Percentiles rank a stretch among this genome's conserved stretches.
phyloP scores from a whole-genome alignment of 2,797 vertebrate genomes.

The Parambassis ranga region DNA sequence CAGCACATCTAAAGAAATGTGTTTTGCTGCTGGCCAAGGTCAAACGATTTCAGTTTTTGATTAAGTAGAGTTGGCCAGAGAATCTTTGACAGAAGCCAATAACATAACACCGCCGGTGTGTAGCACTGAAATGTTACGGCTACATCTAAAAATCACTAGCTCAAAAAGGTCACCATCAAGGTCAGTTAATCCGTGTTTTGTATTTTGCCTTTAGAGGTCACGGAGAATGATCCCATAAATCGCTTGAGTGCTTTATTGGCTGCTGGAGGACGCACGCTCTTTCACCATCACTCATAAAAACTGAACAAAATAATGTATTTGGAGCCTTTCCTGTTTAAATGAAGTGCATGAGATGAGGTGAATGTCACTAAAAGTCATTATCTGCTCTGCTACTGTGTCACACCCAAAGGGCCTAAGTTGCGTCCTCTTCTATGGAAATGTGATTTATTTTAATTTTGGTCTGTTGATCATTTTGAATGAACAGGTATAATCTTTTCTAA shows the following conservation, averaged over 20 bases:
- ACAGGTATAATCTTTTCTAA: background rate
- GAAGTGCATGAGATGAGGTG: background rate
- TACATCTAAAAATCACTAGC: slow-evolving; percentile 23
- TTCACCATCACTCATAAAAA: slow-evolving; percentile 15
- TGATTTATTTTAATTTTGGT: slow-evolving; percentile 16
- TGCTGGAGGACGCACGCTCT: slow-evolving; percentile 28
- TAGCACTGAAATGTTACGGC: slow-evolving; percentile 2
- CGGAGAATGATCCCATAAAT: slow-evolving; percentile 46
- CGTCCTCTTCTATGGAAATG: background rate
- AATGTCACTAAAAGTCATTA: background rate
- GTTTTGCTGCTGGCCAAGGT: background rate
- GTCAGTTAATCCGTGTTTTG: slow-evolving; percentile 40
- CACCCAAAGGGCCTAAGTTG: background rate
- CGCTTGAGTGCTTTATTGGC: slow-evolving; percentile 57
- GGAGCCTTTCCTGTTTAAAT: slow-evolving; percentile 30
- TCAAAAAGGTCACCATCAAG: slow-evolving; percentile 33
- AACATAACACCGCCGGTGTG: slow-evolving; percentile 1
- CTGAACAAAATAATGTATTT: slow-evolving; percentile 18
- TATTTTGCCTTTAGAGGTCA: slow-evolving; percentile 41
- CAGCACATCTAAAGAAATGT: background rate
- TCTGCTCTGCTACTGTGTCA: background rate
- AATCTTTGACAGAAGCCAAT: background rate
- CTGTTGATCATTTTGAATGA: slow-evolving; percentile 4
- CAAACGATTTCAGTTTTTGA: slow-evolving; percentile 3
- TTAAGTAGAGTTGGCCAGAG: slow-evolving; percentile 2